A percentile compares a stretch with the other conserved stretches of the same genome.
These are phyloP conservation scores for Lordiphosa clarofinis DNA, from an alignment of 1,140 invertebrate species.

Conservation along the genomic window DNA sequence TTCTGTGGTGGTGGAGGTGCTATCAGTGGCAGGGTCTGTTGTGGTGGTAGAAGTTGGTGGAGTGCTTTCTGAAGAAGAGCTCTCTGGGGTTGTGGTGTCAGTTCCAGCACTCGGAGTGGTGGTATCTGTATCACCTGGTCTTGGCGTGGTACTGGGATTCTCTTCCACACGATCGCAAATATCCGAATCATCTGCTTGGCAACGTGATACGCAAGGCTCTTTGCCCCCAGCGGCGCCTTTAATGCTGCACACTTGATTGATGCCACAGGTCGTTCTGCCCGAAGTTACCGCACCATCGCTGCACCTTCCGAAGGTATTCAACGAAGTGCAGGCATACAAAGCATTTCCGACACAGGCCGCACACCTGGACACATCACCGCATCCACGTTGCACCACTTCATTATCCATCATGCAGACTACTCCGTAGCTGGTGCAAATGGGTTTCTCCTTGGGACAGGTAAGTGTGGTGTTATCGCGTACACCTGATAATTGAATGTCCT, in stretches of 20 bases:
- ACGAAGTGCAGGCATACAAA: conserved; percentile 52
- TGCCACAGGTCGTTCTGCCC: conserved; percentile 11
- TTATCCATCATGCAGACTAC: conserved; percentile 26
- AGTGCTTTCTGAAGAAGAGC: conserved; percentile 3
- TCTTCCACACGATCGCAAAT: conserved; percentile 41
- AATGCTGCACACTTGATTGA: conserved; percentile 24
- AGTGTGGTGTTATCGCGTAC: conserved; percentile 10
- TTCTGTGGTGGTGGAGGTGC: conserved; percentile 8
- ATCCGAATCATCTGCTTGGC: conserved; percentile 1
- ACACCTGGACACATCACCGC: conserved; percentile 48
- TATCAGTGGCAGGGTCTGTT: not conserved
- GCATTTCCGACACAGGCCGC: conserved; percentile 11
- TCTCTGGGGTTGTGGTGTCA: not conserved
- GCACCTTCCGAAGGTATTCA: conserved; percentile 41
- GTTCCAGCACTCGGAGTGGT: not conserved
- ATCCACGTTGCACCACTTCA: not conserved
- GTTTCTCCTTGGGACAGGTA: conserved; percentile 19
- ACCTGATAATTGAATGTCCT: conserved; percentile 7
- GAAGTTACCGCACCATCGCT: not conserved
- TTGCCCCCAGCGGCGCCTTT: not conserved
- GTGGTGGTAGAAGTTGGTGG: not conserved
- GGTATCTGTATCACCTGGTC: not conserved
- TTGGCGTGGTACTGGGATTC: not conserved
- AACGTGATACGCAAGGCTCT: conserved; percentile 33
- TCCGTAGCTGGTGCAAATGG: conserved; percentile 38